Evolutionary conservation across 1,140 invertebrate species (phyloP).

Genomic region (Leptinotarsa texana): DNA sequence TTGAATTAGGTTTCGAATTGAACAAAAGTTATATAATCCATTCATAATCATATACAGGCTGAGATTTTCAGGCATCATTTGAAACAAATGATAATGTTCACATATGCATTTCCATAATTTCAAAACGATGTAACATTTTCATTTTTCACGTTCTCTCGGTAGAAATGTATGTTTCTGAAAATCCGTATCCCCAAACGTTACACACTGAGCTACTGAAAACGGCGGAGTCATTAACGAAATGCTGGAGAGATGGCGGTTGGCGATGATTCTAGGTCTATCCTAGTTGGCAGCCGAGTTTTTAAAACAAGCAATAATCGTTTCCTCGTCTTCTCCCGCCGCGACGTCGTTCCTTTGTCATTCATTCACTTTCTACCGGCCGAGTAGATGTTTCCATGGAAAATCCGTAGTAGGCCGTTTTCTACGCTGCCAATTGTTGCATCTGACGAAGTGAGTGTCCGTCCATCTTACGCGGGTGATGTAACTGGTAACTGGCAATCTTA

Average conservation of each 20-base stretch:
- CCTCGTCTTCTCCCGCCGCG: neutral
- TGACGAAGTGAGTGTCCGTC: conserved; percentile 5
- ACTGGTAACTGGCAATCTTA: conserved; percentile 10
- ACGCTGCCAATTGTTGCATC: conserved; percentile 6
- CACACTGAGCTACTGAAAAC: neutral
- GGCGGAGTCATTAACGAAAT: neutral
- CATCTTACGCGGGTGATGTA: conserved; percentile 14
- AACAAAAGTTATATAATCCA: too few relatives aligned
- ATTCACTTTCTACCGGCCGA: conserved; percentile 16
- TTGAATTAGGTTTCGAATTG: too few relatives aligned
- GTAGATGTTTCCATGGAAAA: conserved; percentile 15
- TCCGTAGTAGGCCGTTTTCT: conserved; percentile 9
- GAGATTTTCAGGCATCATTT: too few relatives aligned
- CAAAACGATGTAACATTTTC: too few relatives aligned
- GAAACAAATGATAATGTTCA: too few relatives aligned
- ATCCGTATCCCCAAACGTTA: neutral
- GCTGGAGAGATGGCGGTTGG: neutral
- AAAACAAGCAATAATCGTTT: conserved; percentile 5
- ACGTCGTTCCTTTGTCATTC: neutral
- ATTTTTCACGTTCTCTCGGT: too few relatives aligned
- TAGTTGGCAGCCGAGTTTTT: neutral
- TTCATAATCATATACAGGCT: too few relatives aligned
- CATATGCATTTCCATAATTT: too few relatives aligned
- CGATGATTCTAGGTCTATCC: neutral
- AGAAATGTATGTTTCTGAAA: too few relatives aligned